phyloP scores from a whole-genome alignment of 2,797 vertebrate species.

The Mus spretus region DNA sequence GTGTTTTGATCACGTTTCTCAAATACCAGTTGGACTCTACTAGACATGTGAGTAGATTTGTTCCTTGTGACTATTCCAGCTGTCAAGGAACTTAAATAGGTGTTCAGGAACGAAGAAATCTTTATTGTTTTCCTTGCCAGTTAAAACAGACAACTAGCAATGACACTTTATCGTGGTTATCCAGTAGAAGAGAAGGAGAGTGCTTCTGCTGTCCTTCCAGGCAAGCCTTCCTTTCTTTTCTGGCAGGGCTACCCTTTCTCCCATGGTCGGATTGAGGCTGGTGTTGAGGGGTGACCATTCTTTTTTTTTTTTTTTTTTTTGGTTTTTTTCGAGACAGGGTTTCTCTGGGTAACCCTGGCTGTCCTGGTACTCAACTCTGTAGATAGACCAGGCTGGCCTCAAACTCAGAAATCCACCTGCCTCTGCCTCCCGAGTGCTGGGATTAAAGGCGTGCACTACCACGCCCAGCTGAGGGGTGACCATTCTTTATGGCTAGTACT shows the following conservation, averaged over 20 bases:
- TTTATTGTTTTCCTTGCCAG: constrained; percentile 63
- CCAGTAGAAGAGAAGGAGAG: background rate
- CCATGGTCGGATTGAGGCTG: constrained; percentile 19
- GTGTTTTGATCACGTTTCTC: constrained; percentile 55
- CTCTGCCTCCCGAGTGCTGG: too few species aligned
- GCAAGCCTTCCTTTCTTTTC: constrained; percentile 14
- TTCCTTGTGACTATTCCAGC: constrained; percentile 39
- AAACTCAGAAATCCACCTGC: too few species aligned
- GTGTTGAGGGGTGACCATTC: constrained; percentile 26
- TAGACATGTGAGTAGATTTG: constrained; percentile 64
- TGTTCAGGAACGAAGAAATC: background rate
- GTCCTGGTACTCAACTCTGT: too few species aligned
- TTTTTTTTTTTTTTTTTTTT: too few species aligned
- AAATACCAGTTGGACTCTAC: constrained; percentile 49
- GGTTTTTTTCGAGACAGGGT: too few species aligned
- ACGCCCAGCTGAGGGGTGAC: constrained; percentile 11
- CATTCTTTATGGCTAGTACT: constrained; percentile 27
- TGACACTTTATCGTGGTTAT: constrained; percentile 51
- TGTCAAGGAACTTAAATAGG: constrained; percentile 57
- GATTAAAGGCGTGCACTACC: too few species aligned
- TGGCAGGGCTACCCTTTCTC: background rate
- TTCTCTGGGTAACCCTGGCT: too few species aligned
- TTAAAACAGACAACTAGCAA: constrained; percentile 71
- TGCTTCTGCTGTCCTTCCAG: constrained; percentile 61
- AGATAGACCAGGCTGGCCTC: too few species aligned